Conservation (phyloP, 2,113 vertebrate genomes). For the Phylloscopus whistleri region DNA sequence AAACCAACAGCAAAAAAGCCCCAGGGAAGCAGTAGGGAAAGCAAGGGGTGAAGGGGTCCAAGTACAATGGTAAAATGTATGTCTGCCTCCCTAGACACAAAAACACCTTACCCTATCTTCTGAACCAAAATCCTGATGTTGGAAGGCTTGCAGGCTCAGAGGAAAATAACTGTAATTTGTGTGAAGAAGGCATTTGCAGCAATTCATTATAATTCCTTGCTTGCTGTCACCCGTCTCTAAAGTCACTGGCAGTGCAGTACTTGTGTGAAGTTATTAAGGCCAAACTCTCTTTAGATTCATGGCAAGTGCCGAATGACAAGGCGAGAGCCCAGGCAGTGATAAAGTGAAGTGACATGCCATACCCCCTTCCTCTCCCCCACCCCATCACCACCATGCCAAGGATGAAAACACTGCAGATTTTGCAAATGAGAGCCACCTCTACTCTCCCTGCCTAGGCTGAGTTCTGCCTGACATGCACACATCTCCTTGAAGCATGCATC, state of each 20-base stretch:
- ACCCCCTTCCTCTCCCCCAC: conserved; percentile 17
- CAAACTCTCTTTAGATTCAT: conserved; percentile 66
- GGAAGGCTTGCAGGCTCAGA: conserved; percentile 15
- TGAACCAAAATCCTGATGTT: conserved; percentile 35
- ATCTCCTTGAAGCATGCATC: background rate
- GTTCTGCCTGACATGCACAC: background rate
- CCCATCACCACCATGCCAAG: conserved; percentile 10
- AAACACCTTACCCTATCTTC: background rate
- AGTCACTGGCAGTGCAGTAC: conserved; percentile 60
- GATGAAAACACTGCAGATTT: conserved; percentile 20
- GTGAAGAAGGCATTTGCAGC: conserved; percentile 57
- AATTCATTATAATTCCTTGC: conserved; percentile 69
- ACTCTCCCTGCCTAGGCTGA: background rate
- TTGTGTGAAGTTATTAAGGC: conserved; percentile 70
- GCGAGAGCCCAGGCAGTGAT: conserved; percentile 52
- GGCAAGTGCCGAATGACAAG: conserved; percentile 56
- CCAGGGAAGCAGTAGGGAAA: background rate
- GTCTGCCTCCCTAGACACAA: background rate
- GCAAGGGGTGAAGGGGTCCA: background rate
- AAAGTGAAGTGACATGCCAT: conserved; percentile 58
- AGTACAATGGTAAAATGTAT: background rate
- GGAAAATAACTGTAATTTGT: conserved; percentile 67
- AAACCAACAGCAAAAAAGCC: background rate
- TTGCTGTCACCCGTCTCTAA: conserved; percentile 63
- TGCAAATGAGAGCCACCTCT: conserved; percentile 40